Percentiles rank a stretch among this genome's conserved stretches.
phyloP scores from a whole-genome alignment of 2,888 invertebrate genomes.

The Xanthia icteritia region DNA sequence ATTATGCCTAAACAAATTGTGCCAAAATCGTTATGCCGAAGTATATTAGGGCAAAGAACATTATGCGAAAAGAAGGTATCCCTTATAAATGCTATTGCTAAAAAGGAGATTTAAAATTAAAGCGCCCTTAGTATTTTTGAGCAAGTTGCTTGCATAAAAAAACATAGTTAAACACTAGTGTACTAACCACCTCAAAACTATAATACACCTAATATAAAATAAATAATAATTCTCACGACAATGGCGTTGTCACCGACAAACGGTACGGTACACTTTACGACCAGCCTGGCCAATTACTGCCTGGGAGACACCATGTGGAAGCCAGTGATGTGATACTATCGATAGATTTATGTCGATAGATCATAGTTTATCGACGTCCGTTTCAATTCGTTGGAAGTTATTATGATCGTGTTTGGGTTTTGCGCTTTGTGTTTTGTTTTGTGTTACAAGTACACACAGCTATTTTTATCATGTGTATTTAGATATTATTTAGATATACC shows the following conservation, averaged over 20 bases:
- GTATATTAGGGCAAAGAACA: too few species aligned
- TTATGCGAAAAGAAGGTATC: too few species aligned
- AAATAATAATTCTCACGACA: constrained; percentile 62
- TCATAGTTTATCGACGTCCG: constrained; percentile 52
- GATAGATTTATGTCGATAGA: constrained; percentile 63
- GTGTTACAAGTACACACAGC: neutral
- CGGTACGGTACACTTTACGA: constrained; percentile 74
- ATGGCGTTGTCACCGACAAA: constrained; percentile 69
- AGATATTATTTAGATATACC: too few species aligned
- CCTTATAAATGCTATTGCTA: too few species aligned
- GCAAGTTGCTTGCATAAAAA: too few species aligned
- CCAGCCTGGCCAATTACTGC: constrained; percentile 82
- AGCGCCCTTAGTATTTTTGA: too few species aligned
- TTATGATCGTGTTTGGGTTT: constrained; percentile 29
- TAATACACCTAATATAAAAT: constrained; percentile 52
- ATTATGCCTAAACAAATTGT: too few species aligned
- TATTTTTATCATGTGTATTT: too few species aligned
- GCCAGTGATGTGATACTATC: constrained; percentile 71
- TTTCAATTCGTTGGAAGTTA: constrained; percentile 50
- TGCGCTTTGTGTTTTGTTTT: neutral
- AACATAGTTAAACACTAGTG: neutral
- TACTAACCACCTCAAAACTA: constrained; percentile 10
- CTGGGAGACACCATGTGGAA: constrained; percentile 84
- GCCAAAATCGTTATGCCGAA: too few species aligned
- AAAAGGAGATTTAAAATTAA: too few species aligned